phyloP scores from a whole-genome alignment of 2,888 invertebrate species.

The Acanthosepion lycidas region DNA sequence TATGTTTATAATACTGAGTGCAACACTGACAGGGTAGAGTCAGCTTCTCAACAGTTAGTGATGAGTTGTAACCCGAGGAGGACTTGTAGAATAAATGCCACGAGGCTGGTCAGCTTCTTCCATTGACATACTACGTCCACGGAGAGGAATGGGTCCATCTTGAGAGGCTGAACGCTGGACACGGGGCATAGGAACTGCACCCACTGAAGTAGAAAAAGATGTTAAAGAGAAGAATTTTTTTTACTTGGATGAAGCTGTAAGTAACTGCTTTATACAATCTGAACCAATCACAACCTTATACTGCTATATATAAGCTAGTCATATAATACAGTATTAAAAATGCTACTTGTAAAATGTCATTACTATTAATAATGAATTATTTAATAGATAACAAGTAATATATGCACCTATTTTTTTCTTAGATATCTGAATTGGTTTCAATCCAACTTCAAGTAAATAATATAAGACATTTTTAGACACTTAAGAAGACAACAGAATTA shows the following conservation, averaged over 20 bases:
- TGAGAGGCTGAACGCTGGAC: slow-evolving; percentile 80
- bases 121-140: slow-evolving; percentile 78
- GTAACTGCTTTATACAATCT: background rate
- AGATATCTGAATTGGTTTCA: background rate
- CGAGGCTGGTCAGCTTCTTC: slow-evolving; percentile 73
- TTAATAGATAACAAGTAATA: background rate
- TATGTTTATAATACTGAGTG: background rate
- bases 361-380: background rate
- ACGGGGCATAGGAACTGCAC: slow-evolving; percentile 87
- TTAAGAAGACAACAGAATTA: no score
- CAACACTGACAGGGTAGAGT: slow-evolving; percentile 2
- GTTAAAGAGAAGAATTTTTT: background rate
- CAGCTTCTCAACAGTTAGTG: slow-evolving; percentile 53
- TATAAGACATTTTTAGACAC: no score
- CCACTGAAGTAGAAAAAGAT: slow-evolving; percentile 75
- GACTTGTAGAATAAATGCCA: slow-evolving; percentile 70
- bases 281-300: background rate
- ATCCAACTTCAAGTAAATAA: background rate
- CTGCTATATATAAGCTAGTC: background rate
- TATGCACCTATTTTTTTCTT: background rate
- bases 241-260: background rate
- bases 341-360: background rate
- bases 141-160: slow-evolving; percentile 57
- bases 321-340: background rate
- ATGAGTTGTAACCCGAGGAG: slow-evolving; percentile 61